These are phyloP conservation scores for Aleiodes testaceus DNA, from an alignment of 2,888 invertebrate species.

Conservation along the genomic window DNA sequence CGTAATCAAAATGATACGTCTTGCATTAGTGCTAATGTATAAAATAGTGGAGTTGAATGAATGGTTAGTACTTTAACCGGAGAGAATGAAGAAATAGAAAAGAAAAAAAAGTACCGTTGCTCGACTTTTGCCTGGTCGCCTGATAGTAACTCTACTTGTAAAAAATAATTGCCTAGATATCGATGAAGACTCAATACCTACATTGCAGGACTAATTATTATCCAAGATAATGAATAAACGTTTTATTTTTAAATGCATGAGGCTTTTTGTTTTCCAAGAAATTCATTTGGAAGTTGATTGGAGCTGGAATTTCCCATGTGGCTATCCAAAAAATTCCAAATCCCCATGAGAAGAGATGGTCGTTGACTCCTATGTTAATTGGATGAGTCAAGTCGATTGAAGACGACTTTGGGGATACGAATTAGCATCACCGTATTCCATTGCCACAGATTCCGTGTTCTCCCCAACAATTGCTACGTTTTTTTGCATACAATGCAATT, in stretches of 20 bases:
- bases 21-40: conserved; percentile 1
- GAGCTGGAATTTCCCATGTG: neutral
- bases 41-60: neutral
- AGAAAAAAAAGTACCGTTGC: neutral
- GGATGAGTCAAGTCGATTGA: conserved; percentile 22
- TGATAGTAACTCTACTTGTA: too few relatives aligned
- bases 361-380: conserved; percentile 7
- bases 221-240: too few relatives aligned
- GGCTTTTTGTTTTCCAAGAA: too few relatives aligned
- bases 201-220: too few relatives aligned
- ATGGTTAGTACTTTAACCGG: neutral
- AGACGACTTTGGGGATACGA: conserved; percentile 9
- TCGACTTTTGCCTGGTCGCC: too few relatives aligned
- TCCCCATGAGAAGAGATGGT: neutral
- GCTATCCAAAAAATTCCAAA: neutral
- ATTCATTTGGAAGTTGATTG: too few relatives aligned
- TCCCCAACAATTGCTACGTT: neutral
- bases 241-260: too few relatives aligned
- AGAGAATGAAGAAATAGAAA: neutral
- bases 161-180: too few relatives aligned
- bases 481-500: neutral
- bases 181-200: too few relatives aligned
- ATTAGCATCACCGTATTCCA: neutral
- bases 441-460: neutral
- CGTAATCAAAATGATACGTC: conserved; percentile 12